phyloP scores from a whole-genome alignment of 2,888 invertebrate genomes.

The Lottia gigantea region DNA sequence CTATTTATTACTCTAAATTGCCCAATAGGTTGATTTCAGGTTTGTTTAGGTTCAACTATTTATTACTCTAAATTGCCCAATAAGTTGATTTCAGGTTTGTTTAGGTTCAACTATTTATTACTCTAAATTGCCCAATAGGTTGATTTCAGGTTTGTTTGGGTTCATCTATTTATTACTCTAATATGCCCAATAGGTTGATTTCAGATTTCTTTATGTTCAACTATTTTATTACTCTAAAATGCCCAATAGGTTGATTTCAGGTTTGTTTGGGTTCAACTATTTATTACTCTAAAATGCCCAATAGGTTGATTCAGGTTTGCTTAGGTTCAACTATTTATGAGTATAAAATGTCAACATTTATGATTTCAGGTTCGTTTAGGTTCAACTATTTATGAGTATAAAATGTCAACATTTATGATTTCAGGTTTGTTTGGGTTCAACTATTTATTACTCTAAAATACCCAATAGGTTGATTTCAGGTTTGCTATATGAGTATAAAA shows the following conservation, averaged over 20 bases:
- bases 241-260: no score
- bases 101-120: slow-evolving; percentile 55
- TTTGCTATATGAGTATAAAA: no score
- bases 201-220: slow-evolving; percentile 16
- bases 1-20: slow-evolving; percentile 50
- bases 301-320: no score
- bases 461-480: slow-evolving; percentile 57
- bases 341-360: no score
- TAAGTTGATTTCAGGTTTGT: slow-evolving; percentile 61
- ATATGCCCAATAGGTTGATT: no score
- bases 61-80: slow-evolving; percentile 53
- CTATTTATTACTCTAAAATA: slow-evolving; percentile 51
- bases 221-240: no score
- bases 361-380: slow-evolving; percentile 32
- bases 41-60: slow-evolving; percentile 59
- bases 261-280: slow-evolving; percentile 40
- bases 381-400: no score
- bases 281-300: slow-evolving; percentile 51
- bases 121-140: no score
- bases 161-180: no score
- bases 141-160: no score
- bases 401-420: slow-evolving; percentile 25
- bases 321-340: no score
- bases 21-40: slow-evolving; percentile 60
- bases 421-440: slow-evolving; percentile 31